phyloP scores from a whole-genome alignment of 2,113 vertebrate species.

The Chascanopsetta lugubris region DNA sequence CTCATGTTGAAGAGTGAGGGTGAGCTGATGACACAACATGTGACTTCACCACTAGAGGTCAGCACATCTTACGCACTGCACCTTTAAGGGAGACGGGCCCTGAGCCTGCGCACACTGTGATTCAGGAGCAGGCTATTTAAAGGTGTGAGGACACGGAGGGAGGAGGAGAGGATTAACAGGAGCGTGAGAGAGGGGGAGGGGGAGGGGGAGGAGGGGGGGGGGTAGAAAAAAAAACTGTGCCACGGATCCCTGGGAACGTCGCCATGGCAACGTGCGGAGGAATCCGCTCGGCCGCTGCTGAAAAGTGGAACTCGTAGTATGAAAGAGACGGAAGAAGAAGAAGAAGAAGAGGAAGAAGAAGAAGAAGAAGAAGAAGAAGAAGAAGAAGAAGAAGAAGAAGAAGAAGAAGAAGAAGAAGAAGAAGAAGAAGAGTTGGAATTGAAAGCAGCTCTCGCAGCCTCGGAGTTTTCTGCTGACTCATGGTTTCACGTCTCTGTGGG shows the following conservation, averaged over 20 bases:
- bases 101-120: neutral
- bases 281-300: slow-evolving; percentile 41
- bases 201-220: neutral
- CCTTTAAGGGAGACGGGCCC: neutral
- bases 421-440: neutral
- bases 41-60: too few relatives aligned
- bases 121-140: neutral
- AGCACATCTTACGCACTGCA: too few relatives aligned
- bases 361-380: neutral
- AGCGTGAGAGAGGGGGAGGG: neutral
- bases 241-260: slow-evolving; percentile 35
- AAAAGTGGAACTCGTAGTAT: slow-evolving; percentile 11
- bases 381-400: neutral
- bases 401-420: neutral
- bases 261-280: slow-evolving; percentile 56
- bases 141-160: slow-evolving; percentile 4
- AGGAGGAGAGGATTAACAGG: slow-evolving; percentile 11
- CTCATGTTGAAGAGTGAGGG: too few relatives aligned
- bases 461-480: too few relatives aligned
- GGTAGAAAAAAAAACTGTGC: slow-evolving; percentile 26
- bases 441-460: too few relatives aligned
- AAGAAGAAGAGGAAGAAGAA: neutral
- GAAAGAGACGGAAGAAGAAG: neutral
- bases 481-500: too few relatives aligned
- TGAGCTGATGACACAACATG: too few relatives aligned